Base-by-base conservation (phyloP, 2,113 vertebrate genomes). In the Pithys albifrons region DNA sequence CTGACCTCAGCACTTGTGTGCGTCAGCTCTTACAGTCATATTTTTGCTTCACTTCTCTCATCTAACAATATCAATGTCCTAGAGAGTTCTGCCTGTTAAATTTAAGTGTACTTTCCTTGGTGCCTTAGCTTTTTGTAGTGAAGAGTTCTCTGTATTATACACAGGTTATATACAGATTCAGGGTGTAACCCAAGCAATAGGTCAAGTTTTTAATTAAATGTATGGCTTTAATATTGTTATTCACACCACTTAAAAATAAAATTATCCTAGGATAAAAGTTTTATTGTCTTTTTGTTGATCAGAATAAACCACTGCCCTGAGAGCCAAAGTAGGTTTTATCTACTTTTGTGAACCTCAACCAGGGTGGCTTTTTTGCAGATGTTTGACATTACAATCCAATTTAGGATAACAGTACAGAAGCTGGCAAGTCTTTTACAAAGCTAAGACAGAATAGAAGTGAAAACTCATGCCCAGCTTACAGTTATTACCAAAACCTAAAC, bases 1-100 rank as follows among this genome's bases (percentile, higher is more conserved):
- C 89, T 97, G 95, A 97, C 96, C 94, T 97, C 93, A 96, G 90
- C 91, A 85, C 66, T 95, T 70, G 43, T 84, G 91, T 96, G 95
- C 82, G 82, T 96, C 96, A 97, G 94, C 74, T 91, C 89, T 85
- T 82, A 70, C 66, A 90, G 65, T 66, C 76, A 93, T 96, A 96
- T 96, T 97, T 96, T 97, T 96, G 85, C 61, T 89, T 84, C 87
- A 20, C 90, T 77, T 91, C 77, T 96, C 92, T 96, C 77, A 73
- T 91, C 88, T 93, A 93, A 96, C 83, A 92, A 92, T 96, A 96
- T 96, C 94, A 78, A 72, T 88, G 85, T 97, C 93, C 93, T 95
- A 85, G 93, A 93, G 93, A 91, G 89, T 88, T 96, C 88, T 96
- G 94, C 37, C 87, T 84, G 65, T 90, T 85, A 92, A 82, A 96